phyloP scores from a whole-genome alignment of 2,888 invertebrate species.

The Cepaea hortensis region DNA sequence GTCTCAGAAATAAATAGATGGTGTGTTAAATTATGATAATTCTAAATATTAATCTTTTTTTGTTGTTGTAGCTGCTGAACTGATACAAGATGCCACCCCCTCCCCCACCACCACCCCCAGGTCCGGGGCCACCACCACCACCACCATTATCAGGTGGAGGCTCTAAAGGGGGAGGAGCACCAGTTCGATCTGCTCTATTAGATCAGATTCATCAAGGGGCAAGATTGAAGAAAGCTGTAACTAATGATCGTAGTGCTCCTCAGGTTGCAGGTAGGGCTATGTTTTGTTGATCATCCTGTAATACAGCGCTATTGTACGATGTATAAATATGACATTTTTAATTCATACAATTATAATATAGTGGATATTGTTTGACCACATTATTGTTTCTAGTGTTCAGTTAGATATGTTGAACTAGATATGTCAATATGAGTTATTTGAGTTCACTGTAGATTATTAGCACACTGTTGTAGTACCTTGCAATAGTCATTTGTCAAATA shows the following conservation, averaged over 20 bases:
- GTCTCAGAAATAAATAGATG: too few relatives aligned
- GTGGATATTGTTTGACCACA: too few relatives aligned
- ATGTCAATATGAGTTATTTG: too few relatives aligned
- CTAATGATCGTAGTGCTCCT: slow-evolving; percentile 66
- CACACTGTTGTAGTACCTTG: too few relatives aligned
- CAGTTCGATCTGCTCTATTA: slow-evolving; percentile 75
- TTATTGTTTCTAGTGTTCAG: too few relatives aligned
- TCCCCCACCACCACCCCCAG: slow-evolving; percentile 50
- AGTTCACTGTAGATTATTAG: too few relatives aligned
- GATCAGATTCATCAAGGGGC: slow-evolving; percentile 60
- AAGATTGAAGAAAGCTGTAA: slow-evolving; percentile 63
- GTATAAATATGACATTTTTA: too few relatives aligned
- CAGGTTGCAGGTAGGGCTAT: slow-evolving; percentile 76
- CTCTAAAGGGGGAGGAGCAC: slow-evolving; percentile 61
- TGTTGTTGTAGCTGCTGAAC: slow-evolving; percentile 12
- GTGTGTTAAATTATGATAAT: not conserved
- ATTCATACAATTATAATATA: too few relatives aligned
- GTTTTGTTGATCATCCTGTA: too few relatives aligned
- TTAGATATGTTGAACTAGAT: too few relatives aligned
- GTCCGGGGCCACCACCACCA: slow-evolving; percentile 51
- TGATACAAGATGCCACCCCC: slow-evolving; percentile 41
- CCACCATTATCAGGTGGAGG: slow-evolving; percentile 48
- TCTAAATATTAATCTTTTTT: not conserved
- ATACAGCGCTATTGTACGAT: too few relatives aligned
- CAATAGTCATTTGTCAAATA: too few relatives aligned